phyloP scores from a whole-genome alignment of 2,888 invertebrate species.

The Zygogramma bicolorata region DNA sequence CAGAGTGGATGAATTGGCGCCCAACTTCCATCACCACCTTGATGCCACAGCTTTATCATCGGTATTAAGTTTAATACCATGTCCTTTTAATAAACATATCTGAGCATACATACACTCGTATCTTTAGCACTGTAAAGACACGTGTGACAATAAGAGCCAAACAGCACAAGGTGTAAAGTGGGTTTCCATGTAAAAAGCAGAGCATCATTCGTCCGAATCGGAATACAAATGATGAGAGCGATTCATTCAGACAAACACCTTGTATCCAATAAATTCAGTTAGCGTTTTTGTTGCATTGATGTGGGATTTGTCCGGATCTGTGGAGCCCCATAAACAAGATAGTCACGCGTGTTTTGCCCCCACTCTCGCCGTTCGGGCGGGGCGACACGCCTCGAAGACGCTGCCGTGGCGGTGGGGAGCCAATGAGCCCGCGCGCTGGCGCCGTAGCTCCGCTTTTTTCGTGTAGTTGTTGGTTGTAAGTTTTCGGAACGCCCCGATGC shows the following conservation, averaged over 20 bases:
- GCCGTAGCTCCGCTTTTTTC: constrained; percentile 59
- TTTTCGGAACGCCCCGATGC: constrained; percentile 54
- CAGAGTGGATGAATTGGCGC: background rate
- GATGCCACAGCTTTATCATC: constrained; percentile 36
- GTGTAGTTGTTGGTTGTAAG: constrained; percentile 60
- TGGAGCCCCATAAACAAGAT: constrained; percentile 68
- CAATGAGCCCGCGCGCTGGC: constrained; percentile 50
- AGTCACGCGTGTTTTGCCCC: constrained; percentile 63
- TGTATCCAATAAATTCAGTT: constrained; percentile 69
- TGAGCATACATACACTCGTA: constrained; percentile 60
- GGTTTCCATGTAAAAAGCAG: constrained; percentile 68
- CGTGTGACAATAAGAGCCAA: constrained; percentile 63
- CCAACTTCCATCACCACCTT: background rate
- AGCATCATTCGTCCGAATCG: constrained; percentile 67
- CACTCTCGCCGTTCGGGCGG: constrained; percentile 49
- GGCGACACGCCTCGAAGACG: constrained; percentile 38
- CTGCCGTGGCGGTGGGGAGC: constrained; percentile 55
- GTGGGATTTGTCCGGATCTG: constrained; percentile 68
- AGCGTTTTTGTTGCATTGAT: constrained; percentile 66
- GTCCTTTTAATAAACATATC: constrained; percentile 68
- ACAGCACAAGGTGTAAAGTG: constrained; percentile 66
- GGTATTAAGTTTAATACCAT: constrained; percentile 59
- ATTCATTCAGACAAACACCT: constrained; percentile 69
- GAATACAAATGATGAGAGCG: constrained; percentile 68
- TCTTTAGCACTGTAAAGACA: constrained; percentile 62